Conservation (phyloP, 2,113 vertebrate species). For the Siniperca knerii region DNA sequence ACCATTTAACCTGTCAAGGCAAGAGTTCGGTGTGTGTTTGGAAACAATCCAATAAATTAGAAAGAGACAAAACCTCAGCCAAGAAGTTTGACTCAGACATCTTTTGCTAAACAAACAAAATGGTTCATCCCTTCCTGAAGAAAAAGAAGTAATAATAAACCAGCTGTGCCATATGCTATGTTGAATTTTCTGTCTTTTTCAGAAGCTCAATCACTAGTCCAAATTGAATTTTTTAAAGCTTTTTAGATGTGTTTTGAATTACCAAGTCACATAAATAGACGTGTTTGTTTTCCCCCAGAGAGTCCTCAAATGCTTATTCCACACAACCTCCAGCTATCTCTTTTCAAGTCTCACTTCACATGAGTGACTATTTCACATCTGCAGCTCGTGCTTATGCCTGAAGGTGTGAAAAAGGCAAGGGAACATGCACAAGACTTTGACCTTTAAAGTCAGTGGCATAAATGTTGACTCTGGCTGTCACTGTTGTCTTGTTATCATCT, state of each 20-base stretch:
- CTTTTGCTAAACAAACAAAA: slow-evolving; percentile 43
- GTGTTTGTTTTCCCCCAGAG: slow-evolving; percentile 27
- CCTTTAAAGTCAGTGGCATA: slow-evolving; percentile 73
- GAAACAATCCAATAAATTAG: slow-evolving; percentile 79
- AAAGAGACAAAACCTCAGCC: slow-evolving; percentile 62
- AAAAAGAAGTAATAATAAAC: neutral
- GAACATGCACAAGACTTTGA: slow-evolving; percentile 65
- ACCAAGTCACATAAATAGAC: slow-evolving; percentile 30
- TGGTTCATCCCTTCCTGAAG: neutral
- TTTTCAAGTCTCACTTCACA: slow-evolving; percentile 76
- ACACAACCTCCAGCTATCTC: slow-evolving; percentile 49
- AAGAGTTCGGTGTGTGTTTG: slow-evolving; percentile 69
- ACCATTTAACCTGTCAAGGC: slow-evolving; percentile 81
- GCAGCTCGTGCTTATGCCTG: slow-evolving; percentile 33
- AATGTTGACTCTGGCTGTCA: slow-evolving; percentile 73
- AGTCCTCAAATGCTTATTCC: slow-evolving; percentile 51
- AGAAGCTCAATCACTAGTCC: neutral
- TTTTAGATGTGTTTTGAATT: slow-evolving; percentile 41
- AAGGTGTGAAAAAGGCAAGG: slow-evolving; percentile 64
- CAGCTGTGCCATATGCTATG: neutral
- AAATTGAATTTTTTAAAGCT: slow-evolving; percentile 7
- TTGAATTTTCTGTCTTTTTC: neutral
- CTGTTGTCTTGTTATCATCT: slow-evolving; percentile 74
- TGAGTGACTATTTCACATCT: slow-evolving; percentile 71
- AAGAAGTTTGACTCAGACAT: slow-evolving; percentile 53